Conservation (phyloP, 2,113 vertebrate species). For the Notothenia rossii region DNA sequence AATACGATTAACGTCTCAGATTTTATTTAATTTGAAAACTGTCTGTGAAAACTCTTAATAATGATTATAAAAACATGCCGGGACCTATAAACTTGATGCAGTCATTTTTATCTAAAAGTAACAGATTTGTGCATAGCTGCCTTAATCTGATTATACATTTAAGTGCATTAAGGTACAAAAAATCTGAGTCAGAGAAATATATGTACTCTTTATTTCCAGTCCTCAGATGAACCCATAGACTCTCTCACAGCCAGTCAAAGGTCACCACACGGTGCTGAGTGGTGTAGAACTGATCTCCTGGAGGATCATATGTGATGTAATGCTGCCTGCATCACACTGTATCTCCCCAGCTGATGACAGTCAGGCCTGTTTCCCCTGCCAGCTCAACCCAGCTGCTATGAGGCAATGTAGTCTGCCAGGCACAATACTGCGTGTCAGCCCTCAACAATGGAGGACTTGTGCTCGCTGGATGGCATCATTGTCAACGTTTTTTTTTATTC, state of each 20-base stretch:
- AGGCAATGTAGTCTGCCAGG: slow-evolving; percentile 81
- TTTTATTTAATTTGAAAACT: neutral
- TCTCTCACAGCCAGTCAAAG: slow-evolving; percentile 43
- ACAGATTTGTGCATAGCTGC: neutral
- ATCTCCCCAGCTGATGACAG: slow-evolving; percentile 79
- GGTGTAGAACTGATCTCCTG: slow-evolving; percentile 21
- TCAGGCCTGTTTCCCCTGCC: slow-evolving; percentile 79
- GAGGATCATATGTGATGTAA: slow-evolving; percentile 72
- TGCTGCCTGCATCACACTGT: slow-evolving; percentile 77
- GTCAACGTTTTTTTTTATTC: slow-evolving; percentile 57
- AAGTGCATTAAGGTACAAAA: neutral
- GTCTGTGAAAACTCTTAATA: neutral
- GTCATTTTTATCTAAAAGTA: neutral
- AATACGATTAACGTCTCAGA: no score
- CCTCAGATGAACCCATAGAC: slow-evolving; percentile 42
- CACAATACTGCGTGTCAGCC: slow-evolving; percentile 80
- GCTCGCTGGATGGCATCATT: slow-evolving; percentile 79
- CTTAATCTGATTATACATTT: neutral
- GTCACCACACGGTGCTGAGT: slow-evolving; percentile 30
- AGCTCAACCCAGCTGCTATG: slow-evolving; percentile 82
- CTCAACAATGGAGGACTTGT: slow-evolving; percentile 81
- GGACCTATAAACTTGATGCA: neutral
- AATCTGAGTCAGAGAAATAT: no score
- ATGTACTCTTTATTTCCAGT: neutral
- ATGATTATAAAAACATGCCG: neutral